phyloP scores from a whole-genome alignment of 2,888 invertebrate species.

The Amblyjoppa fuscipennis region DNA sequence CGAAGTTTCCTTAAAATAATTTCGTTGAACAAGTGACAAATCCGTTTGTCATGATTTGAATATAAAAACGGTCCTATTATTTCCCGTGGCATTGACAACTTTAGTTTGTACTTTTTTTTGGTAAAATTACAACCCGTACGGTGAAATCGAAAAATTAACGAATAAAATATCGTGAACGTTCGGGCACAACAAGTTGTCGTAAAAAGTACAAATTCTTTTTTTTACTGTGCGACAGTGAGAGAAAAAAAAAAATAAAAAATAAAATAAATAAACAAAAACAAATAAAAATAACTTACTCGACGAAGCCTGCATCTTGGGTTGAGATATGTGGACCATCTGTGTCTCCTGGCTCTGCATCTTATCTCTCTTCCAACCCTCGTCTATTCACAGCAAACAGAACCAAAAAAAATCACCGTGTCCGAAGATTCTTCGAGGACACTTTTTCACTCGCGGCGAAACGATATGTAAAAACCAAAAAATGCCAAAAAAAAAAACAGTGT shows the following conservation, averaged over 20 bases:
- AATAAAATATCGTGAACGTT: too few relatives aligned
- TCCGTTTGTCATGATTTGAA: too few relatives aligned
- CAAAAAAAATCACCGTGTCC: constrained; percentile 52
- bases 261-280: not conserved
- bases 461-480: not conserved
- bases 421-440: constrained; percentile 37
- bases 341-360: constrained; percentile 77
- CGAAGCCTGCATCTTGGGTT: constrained; percentile 80
- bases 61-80: too few relatives aligned
- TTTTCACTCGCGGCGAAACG: constrained; percentile 30
- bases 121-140: too few relatives aligned
- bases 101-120: too few relatives aligned
- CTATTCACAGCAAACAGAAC: not conserved
- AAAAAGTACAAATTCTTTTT: too few relatives aligned
- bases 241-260: too few relatives aligned
- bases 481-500: not conserved
- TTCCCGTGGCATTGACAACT: too few relatives aligned
- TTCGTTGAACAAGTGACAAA: too few relatives aligned
- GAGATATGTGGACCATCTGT: constrained; percentile 77
- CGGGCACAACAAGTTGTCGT: too few relatives aligned
- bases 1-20: too few relatives aligned
- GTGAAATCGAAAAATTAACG: not conserved
- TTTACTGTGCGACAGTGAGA: too few relatives aligned
- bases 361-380: constrained; percentile 58
- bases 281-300: constrained; percentile 78